Conservation (phyloP, 2,888 invertebrate species). For the Limnephilus marmoratus region DNA sequence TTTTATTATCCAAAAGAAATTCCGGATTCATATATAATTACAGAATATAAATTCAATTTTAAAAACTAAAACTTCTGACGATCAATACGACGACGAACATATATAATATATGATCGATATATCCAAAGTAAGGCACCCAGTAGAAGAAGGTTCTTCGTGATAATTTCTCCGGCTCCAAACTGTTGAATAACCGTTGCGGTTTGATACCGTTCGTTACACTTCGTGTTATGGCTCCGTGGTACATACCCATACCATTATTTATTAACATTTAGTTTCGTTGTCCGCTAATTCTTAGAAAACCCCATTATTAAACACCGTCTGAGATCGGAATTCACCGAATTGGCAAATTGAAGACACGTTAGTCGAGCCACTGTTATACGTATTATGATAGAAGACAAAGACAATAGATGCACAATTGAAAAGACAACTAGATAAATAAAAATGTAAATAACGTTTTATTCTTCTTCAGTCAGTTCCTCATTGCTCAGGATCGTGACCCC, state of each 20-base stretch:
- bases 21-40: too few species aligned
- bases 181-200: conserved; percentile 46
- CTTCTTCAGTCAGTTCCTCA: too few species aligned
- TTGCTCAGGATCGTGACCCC: too few species aligned
- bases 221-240: neutral
- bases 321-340: conserved; percentile 25
- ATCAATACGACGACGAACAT: too few species aligned
- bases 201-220: conserved; percentile 47
- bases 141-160: neutral
- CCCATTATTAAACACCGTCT: neutral
- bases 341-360: neutral
- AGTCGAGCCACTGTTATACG: neutral
- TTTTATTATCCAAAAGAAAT: too few species aligned
- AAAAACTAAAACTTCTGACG: too few species aligned
- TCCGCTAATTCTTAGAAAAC: neutral
- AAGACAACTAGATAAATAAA: neutral
- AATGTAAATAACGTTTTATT: neutral
- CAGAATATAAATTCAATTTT: too few species aligned
- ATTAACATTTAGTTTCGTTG: conserved; percentile 12
- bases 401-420: neutral
- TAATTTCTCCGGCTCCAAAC: conserved; percentile 34
- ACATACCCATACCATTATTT: neutral
- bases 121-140: conserved; percentile 15
- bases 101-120: neutral
- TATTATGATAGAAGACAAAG: neutral